phyloP scores from a whole-genome alignment of 1,140 invertebrate genomes.

The Bombus soroeensis region DNA sequence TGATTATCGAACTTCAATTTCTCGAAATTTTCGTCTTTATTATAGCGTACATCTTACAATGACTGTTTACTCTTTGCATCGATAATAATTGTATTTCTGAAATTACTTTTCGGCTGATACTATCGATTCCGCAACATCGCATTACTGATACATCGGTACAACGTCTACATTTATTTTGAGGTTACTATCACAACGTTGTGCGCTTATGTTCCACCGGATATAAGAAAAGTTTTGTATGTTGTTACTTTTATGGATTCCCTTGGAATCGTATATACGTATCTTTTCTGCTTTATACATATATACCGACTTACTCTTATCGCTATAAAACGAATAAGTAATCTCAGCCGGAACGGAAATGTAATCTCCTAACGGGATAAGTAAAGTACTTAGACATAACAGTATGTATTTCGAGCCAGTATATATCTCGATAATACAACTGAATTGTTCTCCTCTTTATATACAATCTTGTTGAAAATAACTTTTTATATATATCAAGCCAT shows the following conservation, averaged over 20 bases:
- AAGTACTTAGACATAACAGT: background rate
- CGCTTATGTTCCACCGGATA: background rate
- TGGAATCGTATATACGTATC: background rate
- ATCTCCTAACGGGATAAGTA: background rate
- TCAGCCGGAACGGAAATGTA: background rate
- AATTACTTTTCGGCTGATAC: background rate
- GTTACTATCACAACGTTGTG: background rate
- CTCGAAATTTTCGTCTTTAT: conserved; percentile 2
- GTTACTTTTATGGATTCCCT: background rate
- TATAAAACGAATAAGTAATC: background rate
- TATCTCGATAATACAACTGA: background rate
- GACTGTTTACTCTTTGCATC: background rate
- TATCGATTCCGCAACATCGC: conserved; percentile 7
- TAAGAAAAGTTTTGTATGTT: background rate
- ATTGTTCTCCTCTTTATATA: background rate
- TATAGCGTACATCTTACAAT: background rate
- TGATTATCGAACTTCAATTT: conserved; percentile 56
- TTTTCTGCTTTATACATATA: no score
- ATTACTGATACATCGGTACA: background rate
- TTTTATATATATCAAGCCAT: background rate
- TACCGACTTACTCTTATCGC: background rate
- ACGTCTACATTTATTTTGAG: conserved; percentile 43
- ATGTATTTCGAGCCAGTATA: background rate
- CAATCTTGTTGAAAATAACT: background rate
- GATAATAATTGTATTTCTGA: background rate